Percentiles rank a stretch among this genome's conserved stretches.
Evolutionary conservation across 2,797 vertebrate species (phyloP).

Genomic region (Pantherophis vulpinus): DNA sequence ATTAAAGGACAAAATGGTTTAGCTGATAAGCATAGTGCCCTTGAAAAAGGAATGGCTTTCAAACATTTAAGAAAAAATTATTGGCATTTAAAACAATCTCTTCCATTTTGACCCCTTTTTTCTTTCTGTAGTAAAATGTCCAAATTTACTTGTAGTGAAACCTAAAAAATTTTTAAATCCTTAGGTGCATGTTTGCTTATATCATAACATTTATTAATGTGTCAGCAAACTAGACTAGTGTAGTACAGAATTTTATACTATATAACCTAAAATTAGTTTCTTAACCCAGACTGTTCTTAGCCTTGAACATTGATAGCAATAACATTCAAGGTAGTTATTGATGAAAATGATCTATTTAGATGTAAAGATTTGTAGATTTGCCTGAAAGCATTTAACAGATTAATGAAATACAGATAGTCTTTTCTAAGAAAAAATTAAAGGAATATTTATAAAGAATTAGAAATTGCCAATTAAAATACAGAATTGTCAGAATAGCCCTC

Average conservation of each 20-base stretch:
- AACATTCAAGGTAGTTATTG: background rate
- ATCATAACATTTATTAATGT: background rate
- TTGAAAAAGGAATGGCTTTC: background rate
- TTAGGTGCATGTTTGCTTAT: background rate
- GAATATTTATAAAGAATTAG: conserved; percentile 55
- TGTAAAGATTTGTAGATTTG: background rate
- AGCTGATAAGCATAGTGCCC: background rate
- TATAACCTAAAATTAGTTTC: background rate
- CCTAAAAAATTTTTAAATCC: background rate
- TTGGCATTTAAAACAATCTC: background rate
- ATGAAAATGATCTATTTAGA: background rate
- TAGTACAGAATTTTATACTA: background rate
- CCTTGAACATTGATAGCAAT: background rate
- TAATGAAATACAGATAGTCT: conserved; percentile 21
- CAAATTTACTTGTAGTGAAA: background rate
- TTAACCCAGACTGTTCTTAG: background rate
- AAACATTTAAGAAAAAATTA: background rate
- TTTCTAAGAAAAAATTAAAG: background rate
- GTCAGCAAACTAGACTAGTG: background rate
- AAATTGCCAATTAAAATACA: conserved; percentile 63
- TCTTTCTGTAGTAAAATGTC: background rate
- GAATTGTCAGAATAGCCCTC: conserved; percentile 56
- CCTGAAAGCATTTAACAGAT: conserved; percentile 1
- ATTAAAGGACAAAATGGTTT: background rate
- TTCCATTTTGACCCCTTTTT: background rate